Conservation (phyloP, 2,113 vertebrate genomes). For the Cricetomys ansorgei region DNA sequence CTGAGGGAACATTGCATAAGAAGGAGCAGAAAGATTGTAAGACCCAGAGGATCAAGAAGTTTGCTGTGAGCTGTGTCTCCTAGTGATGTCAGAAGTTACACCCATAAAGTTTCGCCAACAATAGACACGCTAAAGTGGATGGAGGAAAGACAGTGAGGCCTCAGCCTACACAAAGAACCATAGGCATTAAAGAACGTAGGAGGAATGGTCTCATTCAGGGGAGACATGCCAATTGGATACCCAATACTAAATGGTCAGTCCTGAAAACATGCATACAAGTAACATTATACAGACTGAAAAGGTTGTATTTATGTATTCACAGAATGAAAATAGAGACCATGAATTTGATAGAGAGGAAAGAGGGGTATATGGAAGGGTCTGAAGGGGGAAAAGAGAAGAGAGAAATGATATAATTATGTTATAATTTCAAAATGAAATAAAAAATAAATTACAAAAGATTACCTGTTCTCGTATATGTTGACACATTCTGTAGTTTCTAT, state of each 20-base stretch:
- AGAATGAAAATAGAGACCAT: no score
- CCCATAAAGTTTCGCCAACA: neutral
- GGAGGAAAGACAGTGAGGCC: neutral
- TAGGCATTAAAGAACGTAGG: neutral
- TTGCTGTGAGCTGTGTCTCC: neutral
- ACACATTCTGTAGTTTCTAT: neutral
- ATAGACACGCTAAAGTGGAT: neutral
- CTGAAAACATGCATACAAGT: no score
- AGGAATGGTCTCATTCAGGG: neutral
- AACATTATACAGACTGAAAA: no score
- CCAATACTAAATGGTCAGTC: no score
- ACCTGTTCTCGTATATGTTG: neutral
- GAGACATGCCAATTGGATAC: no score
- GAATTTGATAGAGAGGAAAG: no score
- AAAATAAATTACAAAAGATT: neutral
- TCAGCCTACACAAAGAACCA: neutral
- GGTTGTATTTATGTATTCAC: no score
- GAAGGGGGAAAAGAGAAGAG: neutral
- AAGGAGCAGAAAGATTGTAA: neutral
- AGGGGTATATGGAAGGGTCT: no score
- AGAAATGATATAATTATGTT: neutral
- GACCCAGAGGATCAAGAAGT: neutral
- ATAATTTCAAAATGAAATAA: neutral
- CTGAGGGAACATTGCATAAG: neutral
- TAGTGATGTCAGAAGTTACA: neutral